Evolutionary conservation across 2,888 invertebrate species (phyloP).

Genomic region (Melinaea marsaeus): DNA sequence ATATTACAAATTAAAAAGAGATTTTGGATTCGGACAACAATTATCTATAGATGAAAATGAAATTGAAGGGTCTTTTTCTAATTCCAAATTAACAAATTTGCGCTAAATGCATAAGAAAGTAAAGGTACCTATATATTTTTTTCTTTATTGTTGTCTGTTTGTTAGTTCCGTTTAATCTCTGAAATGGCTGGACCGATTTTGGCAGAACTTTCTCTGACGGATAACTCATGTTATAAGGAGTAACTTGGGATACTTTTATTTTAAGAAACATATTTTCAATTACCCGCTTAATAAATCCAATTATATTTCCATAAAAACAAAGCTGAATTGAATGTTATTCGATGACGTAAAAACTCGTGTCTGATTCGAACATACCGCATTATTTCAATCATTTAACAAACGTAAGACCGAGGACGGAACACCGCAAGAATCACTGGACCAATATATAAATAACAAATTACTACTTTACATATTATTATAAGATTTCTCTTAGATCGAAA

Average conservation of each 20-base stretch:
- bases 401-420: constrained; percentile 32
- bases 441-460: constrained; percentile 20
- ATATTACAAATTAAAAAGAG: too few species aligned
- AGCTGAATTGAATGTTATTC: constrained; percentile 12
- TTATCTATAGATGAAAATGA: too few species aligned
- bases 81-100: too few species aligned
- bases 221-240: neutral
- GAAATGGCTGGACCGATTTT: too few species aligned
- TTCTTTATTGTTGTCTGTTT: neutral
- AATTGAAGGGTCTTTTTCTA: too few species aligned
- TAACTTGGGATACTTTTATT: too few species aligned
- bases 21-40: too few species aligned
- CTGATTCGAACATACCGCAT: constrained; percentile 18
- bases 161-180: neutral
- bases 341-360: constrained; percentile 14
- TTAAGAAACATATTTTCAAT: too few species aligned
- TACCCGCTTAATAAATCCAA: too few species aligned
- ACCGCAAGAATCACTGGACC: constrained; percentile 38
- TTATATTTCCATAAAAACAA: neutral
- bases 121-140: neutral
- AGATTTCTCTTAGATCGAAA: too few species aligned
- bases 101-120: neutral
- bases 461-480: too few species aligned
- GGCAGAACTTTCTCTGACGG: neutral
- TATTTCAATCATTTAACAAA: constrained; percentile 38